Conservation (phyloP, 92 coral and sea anemone species). For the Plumapathes pennacea region DNA sequence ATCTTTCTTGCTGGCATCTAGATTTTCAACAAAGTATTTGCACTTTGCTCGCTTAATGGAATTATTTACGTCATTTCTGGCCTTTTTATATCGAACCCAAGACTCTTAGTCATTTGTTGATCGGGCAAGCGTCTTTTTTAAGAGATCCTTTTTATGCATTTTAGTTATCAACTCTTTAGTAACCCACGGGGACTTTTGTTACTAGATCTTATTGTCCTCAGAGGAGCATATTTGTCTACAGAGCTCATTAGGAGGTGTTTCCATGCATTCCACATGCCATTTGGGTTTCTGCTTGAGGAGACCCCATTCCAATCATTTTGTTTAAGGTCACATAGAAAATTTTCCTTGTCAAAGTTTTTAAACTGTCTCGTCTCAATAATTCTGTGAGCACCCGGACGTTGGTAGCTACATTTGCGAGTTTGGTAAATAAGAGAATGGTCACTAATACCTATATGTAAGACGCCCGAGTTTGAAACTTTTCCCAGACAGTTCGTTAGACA, state of each 20-base stretch:
- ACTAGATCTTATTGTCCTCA: background rate
- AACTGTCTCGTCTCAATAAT: slow-evolving; percentile 13
- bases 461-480: slow-evolving; percentile 47
- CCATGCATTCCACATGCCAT: slow-evolving; percentile 5
- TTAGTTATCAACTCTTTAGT: slow-evolving; percentile 9
- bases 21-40: slow-evolving; percentile 15
- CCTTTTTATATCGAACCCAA: slow-evolving; percentile 16
- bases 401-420: slow-evolving; percentile 26
- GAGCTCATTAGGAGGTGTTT: slow-evolving; percentile 4
- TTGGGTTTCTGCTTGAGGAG: slow-evolving; percentile 6
- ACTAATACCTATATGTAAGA: slow-evolving; percentile 45
- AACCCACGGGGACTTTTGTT: slow-evolving; percentile 15
- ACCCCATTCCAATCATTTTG: slow-evolving; percentile 6
- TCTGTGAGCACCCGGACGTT: slow-evolving; percentile 16
- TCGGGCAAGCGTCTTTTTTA: slow-evolving; percentile 15
- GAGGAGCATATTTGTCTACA: slow-evolving; percentile 5
- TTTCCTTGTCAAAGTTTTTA: slow-evolving; percentile 23
- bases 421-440: slow-evolving; percentile 50
- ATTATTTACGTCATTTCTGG: slow-evolving; percentile 32
- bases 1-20: slow-evolving; percentile 17
- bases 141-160: too few relatives aligned
- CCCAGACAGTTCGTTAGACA: slow-evolving; percentile 56
- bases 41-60: slow-evolving; percentile 29
- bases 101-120: slow-evolving; percentile 9
- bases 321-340: slow-evolving; percentile 19